phyloP scores from a whole-genome alignment of 2,888 invertebrate genomes.

The Rugalucina vietnamica region DNA sequence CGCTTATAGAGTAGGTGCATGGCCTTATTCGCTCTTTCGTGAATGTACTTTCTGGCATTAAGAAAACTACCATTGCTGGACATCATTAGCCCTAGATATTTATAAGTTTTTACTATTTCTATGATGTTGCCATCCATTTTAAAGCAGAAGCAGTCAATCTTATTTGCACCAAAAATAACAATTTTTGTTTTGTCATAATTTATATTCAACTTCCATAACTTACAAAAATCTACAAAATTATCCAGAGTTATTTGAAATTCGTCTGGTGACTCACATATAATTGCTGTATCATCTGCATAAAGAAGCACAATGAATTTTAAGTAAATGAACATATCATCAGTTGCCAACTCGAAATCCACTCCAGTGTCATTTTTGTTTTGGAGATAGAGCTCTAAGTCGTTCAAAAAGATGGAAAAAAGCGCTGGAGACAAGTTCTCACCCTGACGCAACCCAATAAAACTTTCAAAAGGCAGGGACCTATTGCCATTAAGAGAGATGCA shows the following conservation, averaged over 20 bases:
- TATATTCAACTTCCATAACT: neutral
- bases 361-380: neutral
- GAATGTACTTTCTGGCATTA: neutral
- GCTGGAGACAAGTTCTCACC: conserved; percentile 18
- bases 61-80: neutral
- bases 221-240: neutral
- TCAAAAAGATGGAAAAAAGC: conserved; percentile 1
- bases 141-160: neutral
- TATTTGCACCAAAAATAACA: conserved; percentile 7
- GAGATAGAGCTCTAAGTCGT: neutral
- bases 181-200: conserved; percentile 21
- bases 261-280: neutral
- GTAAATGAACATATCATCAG: neutral
- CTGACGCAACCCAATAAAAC: neutral
- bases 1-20: neutral
- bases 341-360: neutral
- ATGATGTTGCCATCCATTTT: neutral
- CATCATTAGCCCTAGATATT: neutral
- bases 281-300: conserved; percentile 6
- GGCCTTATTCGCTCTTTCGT: neutral
- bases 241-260: neutral
- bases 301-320: neutral
- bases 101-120: neutral
- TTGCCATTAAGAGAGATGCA: neutral
- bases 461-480: neutral